Evolutionary conservation across 2,797 vertebrate genomes (phyloP), one percentile per base, ranked within the genome.

Genomic region (Chelon auratus): DNA sequence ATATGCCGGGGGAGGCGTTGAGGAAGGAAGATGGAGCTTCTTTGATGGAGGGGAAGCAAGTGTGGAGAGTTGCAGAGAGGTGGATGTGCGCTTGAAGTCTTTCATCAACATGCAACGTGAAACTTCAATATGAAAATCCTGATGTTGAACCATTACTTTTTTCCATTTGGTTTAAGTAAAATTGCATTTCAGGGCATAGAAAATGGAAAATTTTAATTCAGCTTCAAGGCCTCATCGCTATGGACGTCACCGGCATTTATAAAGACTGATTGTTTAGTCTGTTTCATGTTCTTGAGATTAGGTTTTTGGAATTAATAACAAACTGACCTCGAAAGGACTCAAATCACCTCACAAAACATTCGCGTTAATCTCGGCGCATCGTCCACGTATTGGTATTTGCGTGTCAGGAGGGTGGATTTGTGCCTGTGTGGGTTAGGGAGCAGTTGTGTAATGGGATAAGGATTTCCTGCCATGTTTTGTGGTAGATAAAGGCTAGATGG

Each of bases 381-480:
- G 24, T 76, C 45, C 36, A 14, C 43, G 33, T 62, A n/a, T 66
- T 62, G 62, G 62, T 57, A 24, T 68, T 62, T 65, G 57, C 73
- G 11, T 67, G 60, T 77, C 75, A 69, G 42, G 15, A 57, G 68
- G 53, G 56, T 15, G 57, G 55, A 72, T 79, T 61, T 68, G 48
- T 14, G 30, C 22, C 13, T 15, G 30, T 54, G 75, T 68, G 73
- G 45, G 40, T 50, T 68, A 72, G 72, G 50, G 55, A 67, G 58
- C 33, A 18, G 76, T 87, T 86, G 82, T 84, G 66, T 88, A 87
- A 88, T 18, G 1, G 73, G 82, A 82, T 83, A 89, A 89, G 73
- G 77, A 91, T 83, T 90, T 88, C 56, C 85, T 89, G 85, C 75
- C 75, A 84, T 87, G 86, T 87, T 81, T 68, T 6, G 47, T 62